phyloP scores from a whole-genome alignment of 2,113 vertebrate species.

The Siniperca knerii region DNA sequence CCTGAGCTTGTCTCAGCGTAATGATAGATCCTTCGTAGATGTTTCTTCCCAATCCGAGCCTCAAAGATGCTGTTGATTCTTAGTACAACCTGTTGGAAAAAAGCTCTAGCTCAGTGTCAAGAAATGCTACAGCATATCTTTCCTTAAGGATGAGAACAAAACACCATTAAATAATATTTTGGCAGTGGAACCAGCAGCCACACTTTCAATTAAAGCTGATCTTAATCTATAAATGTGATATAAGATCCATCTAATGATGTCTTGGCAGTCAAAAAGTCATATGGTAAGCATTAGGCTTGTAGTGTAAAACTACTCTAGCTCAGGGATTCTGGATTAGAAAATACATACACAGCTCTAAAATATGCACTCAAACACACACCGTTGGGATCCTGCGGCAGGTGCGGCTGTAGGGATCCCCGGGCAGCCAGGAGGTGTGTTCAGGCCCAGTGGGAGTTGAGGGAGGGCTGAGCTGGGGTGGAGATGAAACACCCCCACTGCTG shows the following conservation, averaged over 20 bases:
- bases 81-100: slow-evolving; percentile 85
- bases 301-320: neutral
- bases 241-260: too few species aligned
- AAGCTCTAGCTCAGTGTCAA: neutral
- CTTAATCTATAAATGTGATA: neutral
- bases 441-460: slow-evolving; percentile 90
- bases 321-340: neutral
- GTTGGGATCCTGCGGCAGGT: slow-evolving; percentile 91
- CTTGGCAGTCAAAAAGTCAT: neutral
- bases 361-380: slow-evolving; percentile 73
- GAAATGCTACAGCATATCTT: neutral
- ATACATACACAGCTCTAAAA: neutral
- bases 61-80: slow-evolving; percentile 93
- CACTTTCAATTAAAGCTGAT: neutral
- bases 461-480: slow-evolving; percentile 89
- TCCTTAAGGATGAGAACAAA: neutral
- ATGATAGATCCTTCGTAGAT: slow-evolving; percentile 89
- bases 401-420: slow-evolving; percentile 87
- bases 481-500: slow-evolving; percentile 80
- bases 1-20: slow-evolving; percentile 90
- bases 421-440: slow-evolving; percentile 86
- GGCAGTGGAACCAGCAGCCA: neutral
- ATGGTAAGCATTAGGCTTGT: neutral
- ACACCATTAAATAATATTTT: neutral
- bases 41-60: slow-evolving; percentile 90